These are phyloP conservation scores for Maniola hyperantus DNA, from an alignment of 2,888 invertebrate genomes.

Conservation along the genomic window DNA sequence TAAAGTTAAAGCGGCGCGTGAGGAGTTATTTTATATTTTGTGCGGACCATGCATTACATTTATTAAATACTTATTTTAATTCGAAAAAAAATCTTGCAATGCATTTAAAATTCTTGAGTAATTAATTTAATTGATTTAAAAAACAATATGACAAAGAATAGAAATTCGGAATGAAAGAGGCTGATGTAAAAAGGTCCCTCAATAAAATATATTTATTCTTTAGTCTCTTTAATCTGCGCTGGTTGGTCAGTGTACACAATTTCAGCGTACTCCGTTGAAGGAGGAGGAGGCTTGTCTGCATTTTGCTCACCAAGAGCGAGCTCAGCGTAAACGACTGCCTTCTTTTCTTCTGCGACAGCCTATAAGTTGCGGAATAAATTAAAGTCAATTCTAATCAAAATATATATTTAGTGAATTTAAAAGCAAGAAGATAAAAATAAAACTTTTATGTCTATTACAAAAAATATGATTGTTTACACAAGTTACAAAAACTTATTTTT, in stretches of 20 bases:
- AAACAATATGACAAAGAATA: background rate
- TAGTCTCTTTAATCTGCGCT: constrained; percentile 62
- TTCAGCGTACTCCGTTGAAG: constrained; percentile 88
- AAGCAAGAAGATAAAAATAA: too few relatives aligned
- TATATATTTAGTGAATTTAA: too few relatives aligned
- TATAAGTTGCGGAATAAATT: background rate
- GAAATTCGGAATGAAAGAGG: background rate
- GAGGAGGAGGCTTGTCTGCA: constrained; percentile 68
- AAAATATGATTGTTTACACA: too few relatives aligned
- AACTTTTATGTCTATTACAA: too few relatives aligned
- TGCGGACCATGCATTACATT: too few relatives aligned
- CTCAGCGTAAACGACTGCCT: constrained; percentile 88
- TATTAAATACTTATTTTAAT: too few relatives aligned
- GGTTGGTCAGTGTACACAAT: constrained; percentile 87
- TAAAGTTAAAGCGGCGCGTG: too few relatives aligned
- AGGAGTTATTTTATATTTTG: too few relatives aligned
- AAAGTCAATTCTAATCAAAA: background rate
- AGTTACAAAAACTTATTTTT: too few relatives aligned
- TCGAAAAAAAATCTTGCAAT: background rate
- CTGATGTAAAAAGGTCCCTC: background rate
- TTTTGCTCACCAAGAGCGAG: constrained; percentile 81
- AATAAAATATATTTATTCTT: constrained; percentile 52
- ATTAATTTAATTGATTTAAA: background rate
- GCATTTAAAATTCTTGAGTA: constrained; percentile 1
- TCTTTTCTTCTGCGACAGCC: constrained; percentile 60